phyloP scores from a whole-genome alignment of 2,888 invertebrate species.

The Lomographa bimaculata region DNA sequence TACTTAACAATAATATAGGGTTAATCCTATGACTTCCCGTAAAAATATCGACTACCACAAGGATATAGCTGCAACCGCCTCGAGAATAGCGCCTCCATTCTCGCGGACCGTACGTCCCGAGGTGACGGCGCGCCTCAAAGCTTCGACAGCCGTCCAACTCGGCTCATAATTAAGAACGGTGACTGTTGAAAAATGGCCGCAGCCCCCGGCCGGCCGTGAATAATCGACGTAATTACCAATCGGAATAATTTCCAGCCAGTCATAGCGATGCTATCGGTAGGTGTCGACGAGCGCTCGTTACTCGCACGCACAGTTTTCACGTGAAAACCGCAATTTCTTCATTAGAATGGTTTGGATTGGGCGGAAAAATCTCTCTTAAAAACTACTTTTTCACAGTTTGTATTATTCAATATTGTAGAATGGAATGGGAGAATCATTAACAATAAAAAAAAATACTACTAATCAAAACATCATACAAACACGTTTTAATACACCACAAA shows the following conservation, averaged over 20 bases:
- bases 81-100: slow-evolving; percentile 35
- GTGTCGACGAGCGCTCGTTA: slow-evolving; percentile 82
- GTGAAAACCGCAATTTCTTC: slow-evolving; percentile 70
- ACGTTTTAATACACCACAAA: too few relatives aligned
- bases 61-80: slow-evolving; percentile 32
- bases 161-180: slow-evolving; percentile 84
- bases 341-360: slow-evolving; percentile 21
- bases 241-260: slow-evolving; percentile 84
- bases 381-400: too few relatives aligned
- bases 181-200: slow-evolving; percentile 84
- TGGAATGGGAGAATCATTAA: too few relatives aligned
- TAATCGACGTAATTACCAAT: slow-evolving; percentile 84
- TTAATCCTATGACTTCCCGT: too few relatives aligned
- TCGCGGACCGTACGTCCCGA: slow-evolving; percentile 50
- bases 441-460: too few relatives aligned
- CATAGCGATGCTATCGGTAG: slow-evolving; percentile 83
- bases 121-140: slow-evolving; percentile 82
- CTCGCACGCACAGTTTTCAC: slow-evolving; percentile 68
- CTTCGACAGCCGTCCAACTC: slow-evolving; percentile 82
- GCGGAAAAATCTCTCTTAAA: too few relatives aligned
- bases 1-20: too few relatives aligned
- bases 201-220: slow-evolving; percentile 84
- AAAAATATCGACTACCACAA: too few relatives aligned
- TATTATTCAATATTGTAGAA: too few relatives aligned
- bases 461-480: too few relatives aligned